Conservation (phyloP, 2,113 vertebrate species). For the Mormyrus lacerda region DNA sequence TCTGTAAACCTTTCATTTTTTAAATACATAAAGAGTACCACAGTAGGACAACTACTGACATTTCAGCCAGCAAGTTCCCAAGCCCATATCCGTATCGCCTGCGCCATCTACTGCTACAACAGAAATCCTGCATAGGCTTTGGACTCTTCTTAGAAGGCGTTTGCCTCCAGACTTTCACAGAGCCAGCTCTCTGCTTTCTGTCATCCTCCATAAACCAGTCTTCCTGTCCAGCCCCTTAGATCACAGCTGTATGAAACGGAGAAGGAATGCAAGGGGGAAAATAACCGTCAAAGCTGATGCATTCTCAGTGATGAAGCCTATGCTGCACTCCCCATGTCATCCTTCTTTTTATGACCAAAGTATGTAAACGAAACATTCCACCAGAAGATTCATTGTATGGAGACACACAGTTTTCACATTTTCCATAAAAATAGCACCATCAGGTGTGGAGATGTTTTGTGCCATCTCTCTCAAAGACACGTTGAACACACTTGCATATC, state of each 20-base stretch:
- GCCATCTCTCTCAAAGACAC: background rate
- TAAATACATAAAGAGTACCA: background rate
- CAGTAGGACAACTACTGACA: background rate
- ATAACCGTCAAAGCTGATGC: background rate
- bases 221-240: background rate
- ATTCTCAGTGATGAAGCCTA: background rate
- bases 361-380: conserved; percentile 1
- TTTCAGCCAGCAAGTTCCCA: background rate
- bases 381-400: background rate
- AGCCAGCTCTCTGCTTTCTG: background rate
- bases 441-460: background rate
- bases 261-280: background rate
- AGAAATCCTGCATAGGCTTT: background rate
- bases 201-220: background rate
- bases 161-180: background rate
- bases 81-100: background rate
- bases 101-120: background rate
- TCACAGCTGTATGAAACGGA: background rate
- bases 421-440: background rate
- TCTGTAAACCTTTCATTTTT: background rate
- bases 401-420: background rate
- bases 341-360: background rate
- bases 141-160: background rate
- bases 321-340: background rate
- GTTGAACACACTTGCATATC: background rate